phyloP scores from a whole-genome alignment of 1,140 invertebrate genomes.

The Stegodyphus mimosarum region DNA sequence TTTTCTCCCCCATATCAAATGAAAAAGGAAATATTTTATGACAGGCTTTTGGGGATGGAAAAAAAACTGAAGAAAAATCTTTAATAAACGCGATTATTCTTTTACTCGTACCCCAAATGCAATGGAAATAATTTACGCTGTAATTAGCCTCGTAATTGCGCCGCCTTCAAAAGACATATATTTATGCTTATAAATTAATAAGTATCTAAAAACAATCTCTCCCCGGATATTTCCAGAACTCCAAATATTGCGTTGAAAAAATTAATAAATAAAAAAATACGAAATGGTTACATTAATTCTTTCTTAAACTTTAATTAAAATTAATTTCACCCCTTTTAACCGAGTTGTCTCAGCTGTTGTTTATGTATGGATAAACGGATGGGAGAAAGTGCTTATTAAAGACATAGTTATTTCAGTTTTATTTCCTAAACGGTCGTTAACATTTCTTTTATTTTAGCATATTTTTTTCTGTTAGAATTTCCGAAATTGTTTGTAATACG shows the following conservation, averaged over 20 bases:
- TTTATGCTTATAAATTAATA: slow-evolving; percentile 31
- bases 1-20: not conserved
- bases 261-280: not conserved
- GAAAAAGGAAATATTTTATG: slow-evolving; percentile 4
- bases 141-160: slow-evolving; percentile 18
- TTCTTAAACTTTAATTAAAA: slow-evolving; percentile 15
- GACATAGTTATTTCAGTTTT: too few relatives aligned
- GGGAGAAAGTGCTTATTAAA: too few relatives aligned
- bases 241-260: not conserved
- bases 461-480: too few relatives aligned
- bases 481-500: too few relatives aligned
- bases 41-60: not conserved
- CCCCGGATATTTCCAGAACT: not conserved
- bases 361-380: too few relatives aligned
- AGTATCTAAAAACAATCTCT: slow-evolving; percentile 13
- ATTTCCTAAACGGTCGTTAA: too few relatives aligned
- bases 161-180: not conserved
- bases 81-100: not conserved
- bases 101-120: not conserved
- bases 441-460: too few relatives aligned
- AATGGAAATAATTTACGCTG: slow-evolving; percentile 3
- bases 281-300: not conserved
- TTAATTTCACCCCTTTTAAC: not conserved
- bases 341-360: too few relatives aligned
- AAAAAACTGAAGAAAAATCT: not conserved